Evolutionary conservation across 2,113 vertebrate genomes (phyloP).

Genomic region (Tenrec ecaudatus): DNA sequence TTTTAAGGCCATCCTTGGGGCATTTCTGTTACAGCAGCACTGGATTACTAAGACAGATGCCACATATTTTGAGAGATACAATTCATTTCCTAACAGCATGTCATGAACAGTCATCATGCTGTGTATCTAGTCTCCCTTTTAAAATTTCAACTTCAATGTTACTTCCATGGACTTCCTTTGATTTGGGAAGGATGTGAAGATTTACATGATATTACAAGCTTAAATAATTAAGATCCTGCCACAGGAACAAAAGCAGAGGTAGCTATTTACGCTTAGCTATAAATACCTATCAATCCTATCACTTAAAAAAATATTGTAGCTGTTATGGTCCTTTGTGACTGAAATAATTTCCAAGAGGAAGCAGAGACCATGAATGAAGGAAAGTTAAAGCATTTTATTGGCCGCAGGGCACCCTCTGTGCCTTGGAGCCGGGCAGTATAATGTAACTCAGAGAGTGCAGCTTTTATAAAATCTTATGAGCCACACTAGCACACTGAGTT

Average conservation of each 20-base stretch:
- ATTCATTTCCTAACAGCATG: not conserved
- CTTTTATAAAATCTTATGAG: slow-evolving; percentile 52
- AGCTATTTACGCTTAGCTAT: slow-evolving; percentile 31
- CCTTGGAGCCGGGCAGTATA: slow-evolving; percentile 39
- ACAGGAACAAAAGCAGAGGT: not conserved
- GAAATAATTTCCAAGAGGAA: slow-evolving; percentile 55
- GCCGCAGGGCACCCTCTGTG: slow-evolving; percentile 30
- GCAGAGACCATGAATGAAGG: slow-evolving; percentile 46
- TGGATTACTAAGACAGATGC: not conserved
- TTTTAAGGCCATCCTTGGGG: too few relatives aligned
- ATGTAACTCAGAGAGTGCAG: slow-evolving; percentile 50
- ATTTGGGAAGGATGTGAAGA: not conserved
- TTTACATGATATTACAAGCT: not conserved
- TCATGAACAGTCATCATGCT: not conserved
- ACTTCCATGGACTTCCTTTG: not conserved
- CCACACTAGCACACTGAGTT: not conserved
- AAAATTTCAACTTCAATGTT: not conserved
- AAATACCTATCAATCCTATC: not conserved
- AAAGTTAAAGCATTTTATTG: slow-evolving; percentile 55
- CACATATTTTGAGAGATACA: not conserved
- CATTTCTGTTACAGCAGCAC: too few relatives aligned
- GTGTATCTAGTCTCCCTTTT: not conserved
- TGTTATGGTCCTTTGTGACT: slow-evolving; percentile 24
- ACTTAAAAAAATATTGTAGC: not conserved
- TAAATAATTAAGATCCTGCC: slow-evolving; percentile 41